Conservation (phyloP, 1,140 invertebrate species). For the Pachypeltis micranthus region DNA sequence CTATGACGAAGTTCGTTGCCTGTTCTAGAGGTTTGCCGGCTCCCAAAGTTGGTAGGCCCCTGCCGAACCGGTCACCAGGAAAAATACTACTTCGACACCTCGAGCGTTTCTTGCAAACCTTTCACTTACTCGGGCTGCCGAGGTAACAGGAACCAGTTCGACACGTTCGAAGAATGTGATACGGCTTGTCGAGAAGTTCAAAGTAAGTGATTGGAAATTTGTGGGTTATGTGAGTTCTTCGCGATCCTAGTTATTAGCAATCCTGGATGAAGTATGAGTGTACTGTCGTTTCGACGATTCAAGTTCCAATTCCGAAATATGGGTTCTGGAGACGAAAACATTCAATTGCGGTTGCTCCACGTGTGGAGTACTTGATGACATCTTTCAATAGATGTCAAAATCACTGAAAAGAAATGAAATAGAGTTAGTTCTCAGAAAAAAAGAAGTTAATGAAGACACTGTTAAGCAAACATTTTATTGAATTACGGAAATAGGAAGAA, state of each 20-base stretch:
- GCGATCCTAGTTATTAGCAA: not conserved
- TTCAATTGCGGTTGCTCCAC: no score
- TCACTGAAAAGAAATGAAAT: no score
- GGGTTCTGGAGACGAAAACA: no score
- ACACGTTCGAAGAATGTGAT: constrained; percentile 39
- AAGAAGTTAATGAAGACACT: no score
- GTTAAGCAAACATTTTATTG: no score
- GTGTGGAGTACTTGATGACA: no score
- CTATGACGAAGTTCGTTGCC: not conserved
- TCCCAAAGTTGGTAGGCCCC: constrained; percentile 23
- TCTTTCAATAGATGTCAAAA: no score
- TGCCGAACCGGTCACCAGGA: constrained; percentile 21
- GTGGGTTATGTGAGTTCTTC: constrained; percentile 8
- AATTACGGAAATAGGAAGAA: no score
- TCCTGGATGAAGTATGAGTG: no score
- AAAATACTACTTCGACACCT: constrained; percentile 44
- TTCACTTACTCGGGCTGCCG: constrained; percentile 67
- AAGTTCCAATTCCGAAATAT: not conserved
- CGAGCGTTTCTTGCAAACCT: constrained; percentile 41
- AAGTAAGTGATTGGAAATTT: constrained; percentile 23
- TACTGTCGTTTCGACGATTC: not conserved
- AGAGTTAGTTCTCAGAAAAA: no score
- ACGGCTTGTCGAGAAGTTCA: not conserved
- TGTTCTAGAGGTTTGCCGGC: constrained; percentile 22
- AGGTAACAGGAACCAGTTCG: constrained; percentile 63